Conservation (phyloP, 2,888 invertebrate species). For the Cataglyphis livida region DNA sequence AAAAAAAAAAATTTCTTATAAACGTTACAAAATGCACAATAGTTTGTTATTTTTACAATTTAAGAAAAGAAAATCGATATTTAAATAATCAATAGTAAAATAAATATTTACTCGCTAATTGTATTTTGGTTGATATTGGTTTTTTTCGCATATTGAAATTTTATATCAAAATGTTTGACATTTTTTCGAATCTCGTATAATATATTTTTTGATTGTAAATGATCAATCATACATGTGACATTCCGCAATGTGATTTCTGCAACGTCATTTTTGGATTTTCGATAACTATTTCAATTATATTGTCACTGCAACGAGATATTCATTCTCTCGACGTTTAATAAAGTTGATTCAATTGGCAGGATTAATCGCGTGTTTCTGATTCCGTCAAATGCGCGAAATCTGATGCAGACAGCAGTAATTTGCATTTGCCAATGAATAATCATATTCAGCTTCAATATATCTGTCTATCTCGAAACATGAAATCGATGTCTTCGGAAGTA, state of each 20-base stretch:
- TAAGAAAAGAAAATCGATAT: neutral
- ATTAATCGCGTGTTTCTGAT: slow-evolving; percentile 21
- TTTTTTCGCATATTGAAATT: neutral
- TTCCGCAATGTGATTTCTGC: neutral
- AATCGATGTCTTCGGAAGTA: slow-evolving; percentile 6
- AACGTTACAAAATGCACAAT: neutral
- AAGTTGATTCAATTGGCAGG: slow-evolving; percentile 22
- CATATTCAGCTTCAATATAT: neutral
- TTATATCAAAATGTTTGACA: neutral
- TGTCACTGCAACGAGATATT: neutral
- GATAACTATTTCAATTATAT: neutral
- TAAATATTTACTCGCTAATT: neutral
- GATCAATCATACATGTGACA: neutral
- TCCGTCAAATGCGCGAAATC: slow-evolving; percentile 3
- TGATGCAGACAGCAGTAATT: neutral
- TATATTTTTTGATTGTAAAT: slow-evolving; percentile 2
- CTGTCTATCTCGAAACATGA: neutral
- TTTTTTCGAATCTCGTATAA: neutral
- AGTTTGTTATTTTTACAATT: neutral
- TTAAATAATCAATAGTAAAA: neutral
- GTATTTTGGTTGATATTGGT: neutral
- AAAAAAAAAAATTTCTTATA: neutral
- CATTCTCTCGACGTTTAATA: neutral
- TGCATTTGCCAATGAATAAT: neutral
- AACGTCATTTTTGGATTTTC: neutral